Conservation (phyloP, 2,797 vertebrate genomes). For the Falco rusticolus region DNA sequence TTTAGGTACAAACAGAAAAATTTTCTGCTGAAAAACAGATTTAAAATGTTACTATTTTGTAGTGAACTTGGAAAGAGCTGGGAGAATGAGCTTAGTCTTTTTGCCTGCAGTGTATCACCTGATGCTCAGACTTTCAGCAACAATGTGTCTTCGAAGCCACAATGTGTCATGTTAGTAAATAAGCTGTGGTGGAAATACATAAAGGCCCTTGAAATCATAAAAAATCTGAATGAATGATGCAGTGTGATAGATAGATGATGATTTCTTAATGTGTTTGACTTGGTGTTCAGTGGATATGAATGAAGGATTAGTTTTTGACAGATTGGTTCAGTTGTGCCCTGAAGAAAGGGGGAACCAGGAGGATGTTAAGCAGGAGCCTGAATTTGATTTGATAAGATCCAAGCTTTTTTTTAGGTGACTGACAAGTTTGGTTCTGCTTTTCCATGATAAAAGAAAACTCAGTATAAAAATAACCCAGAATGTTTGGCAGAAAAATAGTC, state of each 20-base stretch:
- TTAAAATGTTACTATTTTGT: neutral
- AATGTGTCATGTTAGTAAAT: neutral
- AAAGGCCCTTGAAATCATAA: neutral
- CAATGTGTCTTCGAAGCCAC: neutral
- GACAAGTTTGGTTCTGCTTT: conserved; percentile 32
- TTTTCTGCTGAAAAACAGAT: neutral
- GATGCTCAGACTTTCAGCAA: neutral
- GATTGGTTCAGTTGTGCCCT: neutral
- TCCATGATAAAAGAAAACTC: neutral
- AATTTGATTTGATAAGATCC: neutral
- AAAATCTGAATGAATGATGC: neutral
- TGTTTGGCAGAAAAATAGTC: neutral
- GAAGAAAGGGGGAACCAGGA: neutral
- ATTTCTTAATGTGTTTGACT: neutral
- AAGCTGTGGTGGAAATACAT: neutral
- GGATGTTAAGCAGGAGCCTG: neutral
- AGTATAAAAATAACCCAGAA: conserved; percentile 11
- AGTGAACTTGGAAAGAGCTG: neutral
- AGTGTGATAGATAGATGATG: neutral
- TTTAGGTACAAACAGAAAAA: neutral
- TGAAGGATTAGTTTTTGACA: neutral
- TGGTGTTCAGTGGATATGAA: neutral
- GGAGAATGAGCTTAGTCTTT: neutral
- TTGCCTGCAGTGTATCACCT: neutral
- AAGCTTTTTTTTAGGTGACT: neutral